Conservation (phyloP, 1,140 invertebrate genomes). For the Zaprionus tsacasi region DNA sequence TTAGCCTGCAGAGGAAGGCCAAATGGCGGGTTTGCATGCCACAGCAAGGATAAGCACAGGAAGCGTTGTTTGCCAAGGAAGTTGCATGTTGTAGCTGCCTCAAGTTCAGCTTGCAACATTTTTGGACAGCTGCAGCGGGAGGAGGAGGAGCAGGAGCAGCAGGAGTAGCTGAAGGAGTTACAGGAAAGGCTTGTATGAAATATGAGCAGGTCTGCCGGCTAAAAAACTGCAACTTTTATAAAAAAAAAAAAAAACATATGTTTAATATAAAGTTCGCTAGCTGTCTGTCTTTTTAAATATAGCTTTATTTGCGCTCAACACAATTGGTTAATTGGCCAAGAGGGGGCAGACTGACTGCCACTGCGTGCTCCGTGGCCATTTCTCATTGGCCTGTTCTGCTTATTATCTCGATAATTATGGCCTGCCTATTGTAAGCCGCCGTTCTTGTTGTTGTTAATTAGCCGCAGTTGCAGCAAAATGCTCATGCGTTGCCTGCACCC, state of each 20-base stretch:
- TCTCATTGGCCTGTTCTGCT: slow-evolving; percentile 51
- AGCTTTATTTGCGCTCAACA: not conserved
- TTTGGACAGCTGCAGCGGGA: slow-evolving; percentile 33
- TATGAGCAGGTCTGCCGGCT: not conserved
- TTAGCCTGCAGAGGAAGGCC: slow-evolving; percentile 72
- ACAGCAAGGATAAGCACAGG: slow-evolving; percentile 58
- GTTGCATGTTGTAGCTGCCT: slow-evolving; percentile 56
- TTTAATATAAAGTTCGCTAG: not conserved
- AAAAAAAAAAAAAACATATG: not conserved
- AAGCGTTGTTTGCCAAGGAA: slow-evolving; percentile 43
- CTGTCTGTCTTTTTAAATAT: not conserved
- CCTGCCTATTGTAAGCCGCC: slow-evolving; percentile 58
- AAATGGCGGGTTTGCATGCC: slow-evolving; percentile 70
- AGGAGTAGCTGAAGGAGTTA: no score
- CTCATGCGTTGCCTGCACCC: slow-evolving; percentile 52
- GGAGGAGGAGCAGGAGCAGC: not conserved
- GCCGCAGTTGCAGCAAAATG: slow-evolving; percentile 55
- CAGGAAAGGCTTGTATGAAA: slow-evolving; percentile 15
- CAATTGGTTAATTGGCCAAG: slow-evolving; percentile 20
- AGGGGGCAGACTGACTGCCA: not conserved
- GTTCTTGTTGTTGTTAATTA: slow-evolving; percentile 37
- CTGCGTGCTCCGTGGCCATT: slow-evolving; percentile 61
- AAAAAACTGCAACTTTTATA: not conserved
- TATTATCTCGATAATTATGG: slow-evolving; percentile 69
- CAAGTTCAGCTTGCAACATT: slow-evolving; percentile 73